Conservation (phyloP, 2,113 vertebrate species). For the Rhagologus leucostigma region DNA sequence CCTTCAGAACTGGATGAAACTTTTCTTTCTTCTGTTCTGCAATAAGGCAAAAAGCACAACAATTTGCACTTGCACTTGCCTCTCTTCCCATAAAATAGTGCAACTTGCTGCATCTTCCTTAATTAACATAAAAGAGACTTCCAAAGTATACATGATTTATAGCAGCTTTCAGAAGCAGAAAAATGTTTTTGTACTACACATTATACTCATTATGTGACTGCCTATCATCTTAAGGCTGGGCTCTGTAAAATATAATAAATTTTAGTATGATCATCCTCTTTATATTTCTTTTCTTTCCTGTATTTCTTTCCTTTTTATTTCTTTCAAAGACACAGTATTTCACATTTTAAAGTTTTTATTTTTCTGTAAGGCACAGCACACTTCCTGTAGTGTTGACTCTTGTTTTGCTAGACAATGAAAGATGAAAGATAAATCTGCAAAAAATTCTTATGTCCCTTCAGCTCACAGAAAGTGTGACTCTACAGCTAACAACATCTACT, state of each 20-base stretch:
- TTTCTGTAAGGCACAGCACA: not conserved
- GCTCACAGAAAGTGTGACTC: not conserved
- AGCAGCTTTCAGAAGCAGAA: constrained; percentile 44
- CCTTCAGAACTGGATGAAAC: constrained; percentile 32
- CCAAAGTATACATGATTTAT: constrained; percentile 44
- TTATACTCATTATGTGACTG: constrained; percentile 6
- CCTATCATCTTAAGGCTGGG: constrained; percentile 13
- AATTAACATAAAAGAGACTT: constrained; percentile 50
- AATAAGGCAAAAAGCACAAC: constrained; percentile 59
- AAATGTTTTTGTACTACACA: constrained; percentile 13
- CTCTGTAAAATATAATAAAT: not conserved
- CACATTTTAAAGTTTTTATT: not conserved
- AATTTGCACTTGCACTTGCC: constrained; percentile 29
- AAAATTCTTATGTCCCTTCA: not conserved
- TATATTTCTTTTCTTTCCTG: not conserved
- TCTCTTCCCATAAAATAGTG: constrained; percentile 29
- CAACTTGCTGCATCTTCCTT: constrained; percentile 41
- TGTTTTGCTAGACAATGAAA: not conserved
- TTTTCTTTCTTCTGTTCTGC: not conserved
- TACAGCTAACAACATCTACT: not conserved
- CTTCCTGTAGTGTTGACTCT: not conserved
- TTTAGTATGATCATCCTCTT: not conserved
- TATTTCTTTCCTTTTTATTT: not conserved
- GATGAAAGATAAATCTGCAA: not conserved
- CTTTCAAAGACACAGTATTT: not conserved